phyloP scores from a whole-genome alignment of 2,888 invertebrate genomes.

The Rhabditoides inermis region DNA sequence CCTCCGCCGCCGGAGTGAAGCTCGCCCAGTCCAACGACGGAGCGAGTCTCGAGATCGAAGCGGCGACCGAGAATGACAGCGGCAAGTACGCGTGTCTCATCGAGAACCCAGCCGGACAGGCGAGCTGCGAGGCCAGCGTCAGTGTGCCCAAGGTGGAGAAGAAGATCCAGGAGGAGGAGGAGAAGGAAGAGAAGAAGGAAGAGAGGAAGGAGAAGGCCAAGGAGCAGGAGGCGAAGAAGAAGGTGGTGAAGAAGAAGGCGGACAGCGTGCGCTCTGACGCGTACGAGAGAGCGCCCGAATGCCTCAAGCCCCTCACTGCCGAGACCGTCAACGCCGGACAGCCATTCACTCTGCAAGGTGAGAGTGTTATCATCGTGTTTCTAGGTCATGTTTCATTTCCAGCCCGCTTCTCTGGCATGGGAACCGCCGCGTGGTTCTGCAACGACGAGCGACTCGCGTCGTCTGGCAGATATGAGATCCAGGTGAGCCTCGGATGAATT shows the following conservation, averaged over 20 bases:
- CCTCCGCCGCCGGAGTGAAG: no score
- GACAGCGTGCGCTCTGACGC: not conserved
- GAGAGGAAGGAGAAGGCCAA: slow-evolving; percentile 1
- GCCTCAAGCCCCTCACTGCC: slow-evolving; percentile 25
- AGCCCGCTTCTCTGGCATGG: not conserved
- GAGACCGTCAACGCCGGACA: slow-evolving; percentile 36
- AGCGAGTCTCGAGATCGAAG: no score
- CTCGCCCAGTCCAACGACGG: no score
- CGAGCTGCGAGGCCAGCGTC: slow-evolving; percentile 14
- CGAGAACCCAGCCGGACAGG: slow-evolving; percentile 53
- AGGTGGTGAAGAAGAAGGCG: not conserved
- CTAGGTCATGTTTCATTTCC: not conserved
- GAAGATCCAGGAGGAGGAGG: not conserved
- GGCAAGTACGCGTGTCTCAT: slow-evolving; percentile 55
- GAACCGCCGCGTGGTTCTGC: slow-evolving; percentile 6
- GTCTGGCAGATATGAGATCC: slow-evolving; percentile 27
- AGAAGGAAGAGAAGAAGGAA: not conserved
- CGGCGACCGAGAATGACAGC: no score
- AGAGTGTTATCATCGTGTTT: not conserved
- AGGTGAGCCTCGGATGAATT: no score
- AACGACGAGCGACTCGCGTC: slow-evolving; percentile 20
- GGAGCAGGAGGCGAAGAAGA: not conserved
- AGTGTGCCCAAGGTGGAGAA: slow-evolving; percentile 1
- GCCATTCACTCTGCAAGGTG: slow-evolving; percentile 22
- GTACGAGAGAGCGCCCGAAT: slow-evolving; percentile 8